Evolutionary conservation across 2,113 vertebrate species (phyloP).

Genomic region (Notarius quadriscutis): DNA sequence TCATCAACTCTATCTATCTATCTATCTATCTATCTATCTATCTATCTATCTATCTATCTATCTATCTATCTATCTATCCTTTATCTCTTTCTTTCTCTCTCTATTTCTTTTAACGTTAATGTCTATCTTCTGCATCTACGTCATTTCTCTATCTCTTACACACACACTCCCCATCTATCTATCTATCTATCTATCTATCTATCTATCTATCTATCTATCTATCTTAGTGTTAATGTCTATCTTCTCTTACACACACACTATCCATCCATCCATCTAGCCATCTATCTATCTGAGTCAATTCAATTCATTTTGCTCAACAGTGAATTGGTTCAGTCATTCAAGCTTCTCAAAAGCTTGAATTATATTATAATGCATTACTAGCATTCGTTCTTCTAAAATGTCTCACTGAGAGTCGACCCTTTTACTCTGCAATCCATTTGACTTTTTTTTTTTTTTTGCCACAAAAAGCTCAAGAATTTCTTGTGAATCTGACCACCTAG

Average conservation of each 20-base stretch:
- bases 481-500: background rate
- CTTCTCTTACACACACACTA: no score
- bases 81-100: no score
- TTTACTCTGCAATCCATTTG: background rate
- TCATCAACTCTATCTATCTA: background rate
- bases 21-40: background rate
- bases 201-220: background rate
- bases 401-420: background rate
- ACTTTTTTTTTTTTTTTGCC: background rate
- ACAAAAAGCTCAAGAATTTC: background rate
- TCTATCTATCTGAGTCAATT: background rate
- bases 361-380: background rate
- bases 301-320: no score
- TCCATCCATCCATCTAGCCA: no score
- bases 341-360: background rate
- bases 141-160: no score
- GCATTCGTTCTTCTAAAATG: background rate
- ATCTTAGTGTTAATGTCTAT: no score
- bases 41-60: no score
- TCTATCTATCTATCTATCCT: no score
- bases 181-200: background rate
- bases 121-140: no score
- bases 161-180: no score
- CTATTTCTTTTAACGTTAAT: no score
- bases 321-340: background rate